Evolutionary conservation across 1,140 invertebrate genomes (phyloP), one percentile per base, ranked within the genome.

Genomic region (Drosophila ficusphila): DNA sequence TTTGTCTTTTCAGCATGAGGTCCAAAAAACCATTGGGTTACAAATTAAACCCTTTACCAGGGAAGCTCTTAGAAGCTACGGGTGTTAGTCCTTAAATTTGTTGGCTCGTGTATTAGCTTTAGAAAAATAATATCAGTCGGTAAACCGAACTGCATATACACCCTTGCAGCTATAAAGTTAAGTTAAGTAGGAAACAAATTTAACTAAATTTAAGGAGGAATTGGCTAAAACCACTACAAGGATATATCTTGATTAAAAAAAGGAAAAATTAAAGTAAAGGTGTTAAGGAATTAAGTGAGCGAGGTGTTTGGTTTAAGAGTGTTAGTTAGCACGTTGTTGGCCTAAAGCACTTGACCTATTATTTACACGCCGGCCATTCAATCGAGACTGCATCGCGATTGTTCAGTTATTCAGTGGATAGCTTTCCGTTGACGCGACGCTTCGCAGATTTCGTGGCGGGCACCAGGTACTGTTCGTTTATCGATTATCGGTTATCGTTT

Each of bases 321-420:
- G 31, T 46, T 60, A 53, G 41, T 54, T 48, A 23, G 41, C 34
- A 56, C 25, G 31, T 19, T 14, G 42, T 51, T 39, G 29, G 27
- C 18, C 38, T 70, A 53, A 70, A 64, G 51, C 74, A 75, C 52
- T 51, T 31, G 11, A 44, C 31, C 58, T 33, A 53, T 31, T 76
- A 76, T 81, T 79, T 85, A 85, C 79, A 83, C 36, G 73, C 31
- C 51, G 47, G 18, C 29, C 47, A 23, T 12, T 19, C 16, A 12
- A 12, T 18, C 14, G 12, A 16, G 11, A 9, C 25, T 19, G n/a
- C 12, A n/a, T n/a, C n/a, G n/a, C n/a, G 12, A 18, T 18, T 39
- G 33, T 7, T 21, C 7, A 6, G 6, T 46, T 90, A 90, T 49
- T 81, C 75, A 12, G 39, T 48, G 47, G 79, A 53, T 38, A 86